A percentile compares a stretch with the other conserved stretches of the same genome.
phyloP scores from a whole-genome alignment of 2,113 vertebrate genomes.

The Gadus macrocephalus region DNA sequence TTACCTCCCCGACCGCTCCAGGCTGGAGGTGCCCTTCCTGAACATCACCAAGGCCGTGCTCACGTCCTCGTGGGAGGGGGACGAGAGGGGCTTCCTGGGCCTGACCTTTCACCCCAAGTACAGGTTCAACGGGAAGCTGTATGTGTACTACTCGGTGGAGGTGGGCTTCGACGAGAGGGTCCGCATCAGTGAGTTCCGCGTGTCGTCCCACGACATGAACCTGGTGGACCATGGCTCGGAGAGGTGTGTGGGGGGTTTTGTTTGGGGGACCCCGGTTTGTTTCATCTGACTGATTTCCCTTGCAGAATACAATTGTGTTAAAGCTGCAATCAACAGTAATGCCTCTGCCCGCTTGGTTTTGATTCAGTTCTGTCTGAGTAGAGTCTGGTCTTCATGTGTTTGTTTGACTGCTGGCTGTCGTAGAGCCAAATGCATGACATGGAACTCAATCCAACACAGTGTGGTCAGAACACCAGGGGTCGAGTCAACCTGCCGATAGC shows the following conservation, averaged over 20 bases:
- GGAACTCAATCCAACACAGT: no score
- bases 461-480: no score
- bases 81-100: conserved; percentile 92
- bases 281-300: neutral
- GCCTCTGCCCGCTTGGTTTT: no score
- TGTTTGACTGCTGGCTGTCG: no score
- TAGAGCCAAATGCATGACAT: no score
- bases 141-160: conserved; percentile 91
- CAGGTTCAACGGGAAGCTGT: conserved; percentile 85
- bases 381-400: no score
- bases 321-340: no score
- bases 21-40: conserved; percentile 83
- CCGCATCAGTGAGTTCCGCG: conserved; percentile 91
- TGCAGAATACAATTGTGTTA: no score
- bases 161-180: conserved; percentile 82
- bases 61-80: conserved; percentile 94
- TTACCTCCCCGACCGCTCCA: conserved; percentile 81
- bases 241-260: conserved; percentile 70
- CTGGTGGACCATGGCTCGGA: conserved; percentile 87
- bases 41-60: conserved; percentile 85
- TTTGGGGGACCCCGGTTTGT: neutral
- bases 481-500: no score
- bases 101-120: conserved; percentile 86
- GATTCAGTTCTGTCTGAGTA: no score
- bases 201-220: conserved; percentile 82